Percentiles rank a stretch among this genome's conserved stretches.
Evolutionary conservation across 1,140 invertebrate genomes (phyloP).

Genomic region (Drosophila lini): DNA sequence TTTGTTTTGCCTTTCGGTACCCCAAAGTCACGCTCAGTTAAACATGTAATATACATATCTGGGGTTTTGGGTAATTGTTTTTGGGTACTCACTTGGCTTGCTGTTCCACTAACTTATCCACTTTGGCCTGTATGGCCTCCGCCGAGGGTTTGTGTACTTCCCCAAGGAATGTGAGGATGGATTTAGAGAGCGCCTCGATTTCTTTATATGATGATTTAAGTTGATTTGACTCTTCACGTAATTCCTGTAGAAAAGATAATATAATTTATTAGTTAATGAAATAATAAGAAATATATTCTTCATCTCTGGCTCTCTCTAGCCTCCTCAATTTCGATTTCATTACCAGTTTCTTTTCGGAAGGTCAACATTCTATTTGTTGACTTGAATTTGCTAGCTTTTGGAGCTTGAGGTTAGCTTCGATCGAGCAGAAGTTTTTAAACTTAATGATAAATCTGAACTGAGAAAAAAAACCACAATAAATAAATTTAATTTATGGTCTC

Average conservation of each 20-base stretch:
- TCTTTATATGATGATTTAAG: constrained; percentile 86
- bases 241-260: constrained; percentile 85
- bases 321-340: constrained; percentile 36
- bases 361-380: constrained; percentile 34
- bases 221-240: constrained; percentile 87
- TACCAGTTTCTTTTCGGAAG: constrained; percentile 60
- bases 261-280: constrained; percentile 8
- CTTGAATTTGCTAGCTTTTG: constrained; percentile 40
- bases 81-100: constrained; percentile 86
- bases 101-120: constrained; percentile 85
- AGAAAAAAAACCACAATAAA: constrained; percentile 19
- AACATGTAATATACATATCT: constrained; percentile 19
- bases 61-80: constrained; percentile 24
- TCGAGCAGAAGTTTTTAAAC: constrained; percentile 6
- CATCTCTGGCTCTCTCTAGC: background rate
- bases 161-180: constrained; percentile 86
- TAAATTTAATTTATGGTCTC: constrained; percentile 41
- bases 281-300: too few relatives aligned
- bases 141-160: constrained; percentile 86
- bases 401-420: constrained; percentile 15
- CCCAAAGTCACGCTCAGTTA: constrained; percentile 55
- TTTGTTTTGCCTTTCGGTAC: constrained; percentile 15
- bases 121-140: constrained; percentile 85
- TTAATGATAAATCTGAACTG: constrained; percentile 30
- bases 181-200: constrained; percentile 85